Evolutionary conservation across 2,113 vertebrate species (phyloP).

Genomic region (Stegostoma tigrinum): DNA sequence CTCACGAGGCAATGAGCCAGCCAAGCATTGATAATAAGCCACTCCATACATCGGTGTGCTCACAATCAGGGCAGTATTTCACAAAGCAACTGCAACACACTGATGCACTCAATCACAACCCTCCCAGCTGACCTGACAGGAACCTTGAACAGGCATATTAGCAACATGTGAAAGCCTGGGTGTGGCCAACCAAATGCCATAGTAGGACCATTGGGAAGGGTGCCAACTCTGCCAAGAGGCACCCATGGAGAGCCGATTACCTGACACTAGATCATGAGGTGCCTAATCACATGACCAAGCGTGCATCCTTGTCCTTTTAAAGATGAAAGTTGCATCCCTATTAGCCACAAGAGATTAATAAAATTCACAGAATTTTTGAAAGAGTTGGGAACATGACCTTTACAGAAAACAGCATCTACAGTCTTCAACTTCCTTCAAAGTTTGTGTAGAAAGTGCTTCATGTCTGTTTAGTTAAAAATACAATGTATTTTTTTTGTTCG

Average conservation of each 20-base stretch:
- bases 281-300: background rate
- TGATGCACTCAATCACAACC: background rate
- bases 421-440: background rate
- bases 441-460: background rate
- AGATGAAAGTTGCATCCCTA: background rate
- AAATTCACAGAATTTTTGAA: background rate
- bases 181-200: background rate
- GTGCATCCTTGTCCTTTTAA: background rate
- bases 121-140: background rate
- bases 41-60: background rate
- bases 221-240: background rate
- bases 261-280: background rate
- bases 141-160: background rate
- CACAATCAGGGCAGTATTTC: background rate
- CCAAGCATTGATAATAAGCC: background rate
- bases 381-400: background rate
- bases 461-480: background rate
- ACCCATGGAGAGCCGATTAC: background rate
- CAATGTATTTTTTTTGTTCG: background rate
- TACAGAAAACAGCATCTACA: background rate
- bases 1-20: background rate
- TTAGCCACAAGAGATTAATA: background rate
- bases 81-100: background rate
- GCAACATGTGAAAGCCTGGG: background rate
- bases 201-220: background rate